Conservation (phyloP, 2,113 vertebrate genomes). For the Larimichthys polyactis region DNA sequence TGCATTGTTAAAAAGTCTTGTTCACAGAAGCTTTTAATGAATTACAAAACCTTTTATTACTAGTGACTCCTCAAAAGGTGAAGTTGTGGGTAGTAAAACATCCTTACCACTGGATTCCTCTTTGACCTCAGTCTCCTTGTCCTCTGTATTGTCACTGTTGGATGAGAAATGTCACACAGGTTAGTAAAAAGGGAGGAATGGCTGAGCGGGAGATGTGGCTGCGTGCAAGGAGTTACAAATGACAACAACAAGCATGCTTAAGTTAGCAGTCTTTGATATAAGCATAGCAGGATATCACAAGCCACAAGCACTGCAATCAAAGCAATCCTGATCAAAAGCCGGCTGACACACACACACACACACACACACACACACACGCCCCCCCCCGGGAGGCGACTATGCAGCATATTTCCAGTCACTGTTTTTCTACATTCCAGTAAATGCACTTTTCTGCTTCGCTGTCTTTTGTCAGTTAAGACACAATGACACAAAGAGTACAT, state of each 20-base stretch:
- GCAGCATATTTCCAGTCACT: slow-evolving; percentile 32
- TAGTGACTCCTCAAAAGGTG: neutral
- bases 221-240: slow-evolving; percentile 23
- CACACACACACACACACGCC: no score
- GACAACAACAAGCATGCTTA: neutral
- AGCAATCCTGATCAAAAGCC: slow-evolving; percentile 23
- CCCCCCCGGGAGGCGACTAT: neutral
- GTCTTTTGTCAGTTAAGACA: slow-evolving; percentile 37
- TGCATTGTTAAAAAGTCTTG: neutral
- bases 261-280: slow-evolving; percentile 15
- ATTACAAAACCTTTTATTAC: neutral
- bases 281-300: slow-evolving; percentile 12
- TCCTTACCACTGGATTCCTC: slow-evolving; percentile 87
- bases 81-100: neutral
- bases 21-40: neutral
- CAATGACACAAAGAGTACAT: slow-evolving; percentile 22
- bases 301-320: slow-evolving; percentile 17
- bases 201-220: neutral
- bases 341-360: neutral
- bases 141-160: slow-evolving; percentile 92
- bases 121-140: slow-evolving; percentile 90
- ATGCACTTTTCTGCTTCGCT: slow-evolving; percentile 26
- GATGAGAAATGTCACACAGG: slow-evolving; percentile 63
- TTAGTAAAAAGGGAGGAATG: slow-evolving; percentile 31
- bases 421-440: slow-evolving; percentile 27